Evolutionary conservation across 2,797 vertebrate species (phyloP).

Genomic region (Smutsia temminckii): DNA sequence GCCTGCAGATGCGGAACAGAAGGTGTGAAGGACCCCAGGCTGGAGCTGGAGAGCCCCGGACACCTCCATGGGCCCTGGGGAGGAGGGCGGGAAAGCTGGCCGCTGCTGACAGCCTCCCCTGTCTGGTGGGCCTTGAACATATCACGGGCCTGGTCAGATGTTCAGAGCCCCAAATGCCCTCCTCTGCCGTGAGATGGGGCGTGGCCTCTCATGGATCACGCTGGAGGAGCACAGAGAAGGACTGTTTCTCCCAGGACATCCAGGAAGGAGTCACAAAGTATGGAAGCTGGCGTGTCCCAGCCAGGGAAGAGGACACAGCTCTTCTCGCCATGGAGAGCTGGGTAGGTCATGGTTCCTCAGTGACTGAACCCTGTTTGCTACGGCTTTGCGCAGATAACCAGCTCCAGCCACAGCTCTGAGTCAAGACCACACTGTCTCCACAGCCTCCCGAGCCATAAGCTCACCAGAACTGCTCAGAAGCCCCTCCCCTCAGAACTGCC

Average conservation of each 20-base stretch:
- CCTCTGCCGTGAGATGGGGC: neutral
- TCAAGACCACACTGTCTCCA: neutral
- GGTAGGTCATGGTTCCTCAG: neutral
- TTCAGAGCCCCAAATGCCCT: neutral
- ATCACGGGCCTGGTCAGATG: neutral
- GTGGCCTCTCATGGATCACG: neutral
- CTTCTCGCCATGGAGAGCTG: neutral
- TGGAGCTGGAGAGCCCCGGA: neutral
- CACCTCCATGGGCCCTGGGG: accelerated
- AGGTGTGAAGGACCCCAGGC: too few species aligned
- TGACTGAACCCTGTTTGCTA: neutral
- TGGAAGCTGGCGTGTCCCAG: neutral
- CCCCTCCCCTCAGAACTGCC: neutral
- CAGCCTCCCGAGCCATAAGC: neutral
- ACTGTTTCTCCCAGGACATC: accelerated
- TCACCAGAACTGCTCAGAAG: neutral
- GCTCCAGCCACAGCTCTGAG: neutral
- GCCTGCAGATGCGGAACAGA: too few species aligned
- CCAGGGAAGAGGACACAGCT: neutral
- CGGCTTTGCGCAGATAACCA: neutral
- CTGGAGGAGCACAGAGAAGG: neutral
- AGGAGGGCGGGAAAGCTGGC: accelerated
- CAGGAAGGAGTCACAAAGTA: neutral
- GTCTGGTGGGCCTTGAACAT: neutral
- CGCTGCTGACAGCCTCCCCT: neutral